phyloP scores from a whole-genome alignment of 2,888 invertebrate genomes.

The Mystacides longicornis region DNA sequence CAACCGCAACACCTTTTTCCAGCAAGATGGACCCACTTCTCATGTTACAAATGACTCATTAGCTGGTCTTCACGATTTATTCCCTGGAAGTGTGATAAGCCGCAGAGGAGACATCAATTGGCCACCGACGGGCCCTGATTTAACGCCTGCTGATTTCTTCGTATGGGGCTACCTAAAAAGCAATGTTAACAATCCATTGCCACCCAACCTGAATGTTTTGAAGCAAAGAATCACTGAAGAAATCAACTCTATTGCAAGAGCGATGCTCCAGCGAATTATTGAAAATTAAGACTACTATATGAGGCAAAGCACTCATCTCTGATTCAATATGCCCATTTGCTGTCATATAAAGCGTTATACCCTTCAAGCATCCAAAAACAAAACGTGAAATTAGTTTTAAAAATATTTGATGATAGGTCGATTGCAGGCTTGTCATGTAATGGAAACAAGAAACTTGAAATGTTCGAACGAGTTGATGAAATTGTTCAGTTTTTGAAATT shows the following conservation, averaged over 20 bases:
- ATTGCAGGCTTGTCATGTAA: conserved; percentile 5
- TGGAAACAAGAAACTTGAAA: background rate
- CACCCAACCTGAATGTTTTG: background rate
- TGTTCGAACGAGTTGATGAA: background rate
- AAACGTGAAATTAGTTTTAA: conserved; percentile 1
- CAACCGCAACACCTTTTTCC: too few species aligned
- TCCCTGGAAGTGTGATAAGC: too few species aligned
- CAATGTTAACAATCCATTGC: background rate
- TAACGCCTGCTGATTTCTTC: background rate
- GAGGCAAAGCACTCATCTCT: background rate
- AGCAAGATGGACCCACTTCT: too few species aligned
- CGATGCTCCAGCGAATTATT: too few species aligned
- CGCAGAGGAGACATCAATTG: too few species aligned
- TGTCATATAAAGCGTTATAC: conserved; percentile 5
- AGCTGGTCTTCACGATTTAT: too few species aligned
- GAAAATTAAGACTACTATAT: background rate
- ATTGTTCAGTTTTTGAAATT: background rate
- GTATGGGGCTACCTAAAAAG: background rate
- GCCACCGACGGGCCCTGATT: background rate
- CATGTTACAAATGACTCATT: too few species aligned
- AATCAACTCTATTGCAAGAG: too few species aligned
- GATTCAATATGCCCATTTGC: background rate
- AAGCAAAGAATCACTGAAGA: background rate
- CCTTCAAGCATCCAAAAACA: conserved; percentile 3
- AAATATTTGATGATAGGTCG: conserved; percentile 3